Evolutionary conservation across 2,888 invertebrate genomes (phyloP).

Genomic region (Acleris cristana): DNA sequence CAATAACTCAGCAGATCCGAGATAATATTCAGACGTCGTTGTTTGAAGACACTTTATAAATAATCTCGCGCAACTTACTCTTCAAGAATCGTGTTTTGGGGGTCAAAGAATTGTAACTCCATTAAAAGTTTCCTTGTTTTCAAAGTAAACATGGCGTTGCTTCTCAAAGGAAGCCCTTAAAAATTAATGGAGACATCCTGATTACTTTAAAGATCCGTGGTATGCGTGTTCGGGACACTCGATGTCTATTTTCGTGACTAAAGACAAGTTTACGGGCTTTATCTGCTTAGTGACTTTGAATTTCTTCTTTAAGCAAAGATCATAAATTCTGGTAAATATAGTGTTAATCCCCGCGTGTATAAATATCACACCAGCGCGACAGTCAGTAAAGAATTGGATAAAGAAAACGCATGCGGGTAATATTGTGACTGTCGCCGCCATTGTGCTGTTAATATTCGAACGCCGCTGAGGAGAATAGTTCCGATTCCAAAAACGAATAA

Average conservation of each 20-base stretch:
- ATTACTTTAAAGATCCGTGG: constrained; percentile 66
- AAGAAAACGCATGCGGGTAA: constrained; percentile 64
- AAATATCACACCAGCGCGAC: constrained; percentile 60
- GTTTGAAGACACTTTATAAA: constrained; percentile 34
- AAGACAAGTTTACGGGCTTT: constrained; percentile 56
- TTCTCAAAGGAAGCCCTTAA: constrained; percentile 80
- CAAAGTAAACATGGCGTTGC: constrained; percentile 68
- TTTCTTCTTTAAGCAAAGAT: constrained; percentile 48
- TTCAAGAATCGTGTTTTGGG: constrained; percentile 55
- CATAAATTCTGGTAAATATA: constrained; percentile 56
- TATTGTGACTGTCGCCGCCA: constrained; percentile 75
- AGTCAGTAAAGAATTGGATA: constrained; percentile 64
- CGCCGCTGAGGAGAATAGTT: constrained; percentile 68
- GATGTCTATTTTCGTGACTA: constrained; percentile 62
- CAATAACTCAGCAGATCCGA: constrained; percentile 6
- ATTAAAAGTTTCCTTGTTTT: constrained; percentile 81
- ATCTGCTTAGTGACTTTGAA: constrained; percentile 55
- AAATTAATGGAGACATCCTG: constrained; percentile 81
- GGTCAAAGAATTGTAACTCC: constrained; percentile 78
- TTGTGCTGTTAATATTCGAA: constrained; percentile 73
- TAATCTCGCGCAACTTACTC: constrained; percentile 38
- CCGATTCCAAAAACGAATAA: constrained; percentile 72
- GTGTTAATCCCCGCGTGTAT: constrained; percentile 58
- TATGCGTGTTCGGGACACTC: constrained; percentile 57
- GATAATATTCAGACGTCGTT: constrained; percentile 17